A percentile compares a stretch with the other conserved stretches of the same genome.
These are phyloP conservation scores for Archivesica marissinica DNA, from an alignment of 1,140 invertebrate species.

Conservation along the genomic window DNA sequence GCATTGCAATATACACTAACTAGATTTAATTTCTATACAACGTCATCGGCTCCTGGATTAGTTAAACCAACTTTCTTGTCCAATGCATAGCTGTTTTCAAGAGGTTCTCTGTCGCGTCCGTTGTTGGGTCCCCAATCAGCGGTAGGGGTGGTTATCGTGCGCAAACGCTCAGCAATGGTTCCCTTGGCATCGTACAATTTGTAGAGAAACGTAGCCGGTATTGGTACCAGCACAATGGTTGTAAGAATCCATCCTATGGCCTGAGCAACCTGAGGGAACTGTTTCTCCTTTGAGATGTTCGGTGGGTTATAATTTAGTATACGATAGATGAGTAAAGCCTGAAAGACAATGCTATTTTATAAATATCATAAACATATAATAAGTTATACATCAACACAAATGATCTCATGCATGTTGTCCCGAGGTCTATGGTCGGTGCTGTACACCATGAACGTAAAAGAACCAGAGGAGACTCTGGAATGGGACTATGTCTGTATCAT, in stretches of 20 bases:
- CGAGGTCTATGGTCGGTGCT: too few relatives aligned
- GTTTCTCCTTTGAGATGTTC: slow-evolving; percentile 45
- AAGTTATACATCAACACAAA: too few relatives aligned
- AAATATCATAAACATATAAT: too few relatives aligned
- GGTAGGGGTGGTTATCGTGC: slow-evolving; percentile 54
- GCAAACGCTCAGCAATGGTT: slow-evolving; percentile 19
- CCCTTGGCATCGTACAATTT: slow-evolving; percentile 33
- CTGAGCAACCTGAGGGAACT: slow-evolving; percentile 90
- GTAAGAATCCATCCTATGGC: slow-evolving; percentile 95
- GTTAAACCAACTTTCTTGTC: slow-evolving; percentile 48
- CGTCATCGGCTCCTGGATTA: slow-evolving; percentile 51
- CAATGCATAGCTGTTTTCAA: slow-evolving; percentile 21
- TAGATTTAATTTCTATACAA: too few relatives aligned
- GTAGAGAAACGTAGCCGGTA: slow-evolving; percentile 83
- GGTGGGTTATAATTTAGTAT: slow-evolving; percentile 71
- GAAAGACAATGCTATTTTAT: slow-evolving; percentile 49
- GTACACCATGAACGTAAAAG: too few relatives aligned
- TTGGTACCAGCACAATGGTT: slow-evolving; percentile 94
- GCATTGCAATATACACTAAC: too few relatives aligned
- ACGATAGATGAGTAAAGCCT: slow-evolving; percentile 70
- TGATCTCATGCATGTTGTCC: too few relatives aligned
- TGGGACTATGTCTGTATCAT: too few relatives aligned
- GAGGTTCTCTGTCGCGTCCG: slow-evolving; percentile 8
- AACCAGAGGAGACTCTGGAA: too few relatives aligned
- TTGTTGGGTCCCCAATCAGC: slow-evolving; percentile 62